A percentile compares a stretch with the other conserved stretches of the same genome.
Evolutionary conservation across 2,888 invertebrate species (phyloP).

Genomic region (Reticulitermes lucifugus): DNA sequence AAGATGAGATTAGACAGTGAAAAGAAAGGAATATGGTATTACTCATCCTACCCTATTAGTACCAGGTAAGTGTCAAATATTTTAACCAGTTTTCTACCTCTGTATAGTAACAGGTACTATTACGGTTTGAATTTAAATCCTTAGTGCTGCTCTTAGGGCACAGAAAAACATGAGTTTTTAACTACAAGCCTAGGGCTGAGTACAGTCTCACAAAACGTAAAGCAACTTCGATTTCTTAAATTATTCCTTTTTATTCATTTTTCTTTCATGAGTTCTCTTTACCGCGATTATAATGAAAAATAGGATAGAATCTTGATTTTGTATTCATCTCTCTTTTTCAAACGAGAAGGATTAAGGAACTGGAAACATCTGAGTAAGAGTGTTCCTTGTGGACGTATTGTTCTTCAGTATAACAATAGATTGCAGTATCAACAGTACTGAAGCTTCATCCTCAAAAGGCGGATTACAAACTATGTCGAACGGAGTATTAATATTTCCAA

Average conservation of each 20-base stretch:
- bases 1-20: too few relatives aligned
- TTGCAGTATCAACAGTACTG: conserved; percentile 33
- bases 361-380: conserved; percentile 19
- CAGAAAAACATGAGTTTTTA: too few relatives aligned
- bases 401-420: conserved; percentile 31
- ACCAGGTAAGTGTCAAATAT: too few relatives aligned
- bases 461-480: conserved; percentile 24
- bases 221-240: conserved; percentile 5
- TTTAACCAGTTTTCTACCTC: too few relatives aligned
- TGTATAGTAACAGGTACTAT: too few relatives aligned
- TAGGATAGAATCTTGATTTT: conserved; percentile 13
- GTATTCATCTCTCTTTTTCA: conserved; percentile 20
- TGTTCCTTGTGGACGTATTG: conserved; percentile 19
- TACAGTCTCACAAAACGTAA: conserved; percentile 1
- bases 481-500: conserved; percentile 13
- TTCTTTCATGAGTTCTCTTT: neutral
- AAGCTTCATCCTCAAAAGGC: conserved; percentile 25
- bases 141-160: too few relatives aligned
- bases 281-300: neutral
- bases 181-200: neutral
- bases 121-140: too few relatives aligned
- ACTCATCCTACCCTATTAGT: too few relatives aligned
- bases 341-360: conserved; percentile 24
- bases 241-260: neutral
- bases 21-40: too few relatives aligned